phyloP scores from a whole-genome alignment of 2,888 invertebrate genomes.

The Apamea crenata region DNA sequence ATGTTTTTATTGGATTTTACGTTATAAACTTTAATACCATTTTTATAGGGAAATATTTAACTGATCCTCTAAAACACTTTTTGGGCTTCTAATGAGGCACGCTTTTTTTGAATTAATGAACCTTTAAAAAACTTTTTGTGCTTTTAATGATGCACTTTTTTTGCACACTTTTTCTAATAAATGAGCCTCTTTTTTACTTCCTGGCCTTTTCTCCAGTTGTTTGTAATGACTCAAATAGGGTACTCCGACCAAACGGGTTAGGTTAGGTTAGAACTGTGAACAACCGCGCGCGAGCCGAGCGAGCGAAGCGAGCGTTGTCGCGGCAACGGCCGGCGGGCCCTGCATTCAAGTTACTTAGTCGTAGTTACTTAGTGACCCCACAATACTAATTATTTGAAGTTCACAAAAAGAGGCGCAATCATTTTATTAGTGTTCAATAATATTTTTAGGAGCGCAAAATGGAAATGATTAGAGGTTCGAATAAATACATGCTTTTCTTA shows the following conservation, averaged over 20 bases:
- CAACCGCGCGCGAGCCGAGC: too few species aligned
- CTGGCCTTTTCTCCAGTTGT: not conserved
- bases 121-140: not conserved
- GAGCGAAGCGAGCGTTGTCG: not conserved
- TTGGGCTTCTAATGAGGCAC: not conserved
- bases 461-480: not conserved
- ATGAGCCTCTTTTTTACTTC: not conserved
- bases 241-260: not conserved
- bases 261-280: not conserved
- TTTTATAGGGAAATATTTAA: not conserved
- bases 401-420: not conserved
- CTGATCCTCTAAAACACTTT: not conserved
- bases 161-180: not conserved
- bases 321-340: too few species aligned
- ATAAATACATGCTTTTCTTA: not conserved
- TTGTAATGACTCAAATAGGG: not conserved
- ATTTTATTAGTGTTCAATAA: not conserved
- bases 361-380: not conserved
- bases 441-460: not conserved
- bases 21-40: not conserved
- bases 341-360: not conserved
- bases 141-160: not conserved
- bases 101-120: too few species aligned
- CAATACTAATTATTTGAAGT: not conserved
- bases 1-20: constrained; percentile 14